phyloP scores from a whole-genome alignment of 2,113 vertebrate genomes.

The Lethenteron reissneri region DNA sequence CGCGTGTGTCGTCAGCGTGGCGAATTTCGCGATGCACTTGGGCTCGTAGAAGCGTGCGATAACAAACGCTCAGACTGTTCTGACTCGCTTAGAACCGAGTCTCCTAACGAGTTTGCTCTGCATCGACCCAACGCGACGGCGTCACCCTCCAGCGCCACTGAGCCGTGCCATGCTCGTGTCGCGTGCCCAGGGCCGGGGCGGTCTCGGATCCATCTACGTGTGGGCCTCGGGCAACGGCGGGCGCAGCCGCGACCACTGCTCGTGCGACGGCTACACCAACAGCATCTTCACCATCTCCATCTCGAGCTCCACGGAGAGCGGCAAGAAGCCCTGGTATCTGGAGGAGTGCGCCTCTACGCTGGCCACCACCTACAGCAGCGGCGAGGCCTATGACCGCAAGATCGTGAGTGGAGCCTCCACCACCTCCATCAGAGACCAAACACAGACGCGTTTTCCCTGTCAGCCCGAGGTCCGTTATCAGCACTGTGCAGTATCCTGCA shows the following conservation, averaged over 20 bases:
- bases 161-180: constrained; percentile 4
- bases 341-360: constrained; percentile 88
- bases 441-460: too few species aligned
- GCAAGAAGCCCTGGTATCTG: constrained; percentile 91
- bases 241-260: constrained; percentile 86
- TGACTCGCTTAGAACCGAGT: too few species aligned
- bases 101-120: too few species aligned
- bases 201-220: constrained; percentile 79
- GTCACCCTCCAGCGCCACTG: too few species aligned
- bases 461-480: too few species aligned
- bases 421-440: too few species aligned
- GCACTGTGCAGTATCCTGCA: too few species aligned
- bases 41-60: too few species aligned
- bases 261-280: constrained; percentile 93
- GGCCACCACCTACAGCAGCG: constrained; percentile 93
- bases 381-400: constrained; percentile 91
- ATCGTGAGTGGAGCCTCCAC: constrained; percentile 36
- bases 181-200: constrained; percentile 55
- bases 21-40: too few species aligned
- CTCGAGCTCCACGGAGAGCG: constrained; percentile 89
- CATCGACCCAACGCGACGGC: too few species aligned
- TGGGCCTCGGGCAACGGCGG: constrained; percentile 97
- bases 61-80: too few species aligned
- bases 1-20: too few species aligned
- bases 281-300: constrained; percentile 98